Evolutionary conservation across 2,888 invertebrate genomes (phyloP), one percentile per base, ranked within the genome.

Genomic region (Eristalis tenax): DNA sequence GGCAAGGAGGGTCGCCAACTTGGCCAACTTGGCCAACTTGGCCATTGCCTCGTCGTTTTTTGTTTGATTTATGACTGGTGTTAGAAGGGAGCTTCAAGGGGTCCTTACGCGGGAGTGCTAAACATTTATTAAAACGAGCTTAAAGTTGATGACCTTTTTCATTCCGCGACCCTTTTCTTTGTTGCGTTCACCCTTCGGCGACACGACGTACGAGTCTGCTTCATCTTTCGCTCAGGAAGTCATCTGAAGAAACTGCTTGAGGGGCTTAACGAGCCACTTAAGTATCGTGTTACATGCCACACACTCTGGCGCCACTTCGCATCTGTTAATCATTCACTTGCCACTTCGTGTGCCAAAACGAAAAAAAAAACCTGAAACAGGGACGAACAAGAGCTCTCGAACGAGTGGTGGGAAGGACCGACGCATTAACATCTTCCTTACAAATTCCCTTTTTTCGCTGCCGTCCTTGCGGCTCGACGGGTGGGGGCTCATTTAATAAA

Each of bases 11-110:
- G 40, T 61, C 56, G 40, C 40, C 28, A 71, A 71, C 56, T 35
- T 68, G 50, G 50, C 50, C 50, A n/a, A 0, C 6, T 18, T n/a
- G 43, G 35, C 57, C 50, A 11, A 40, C n/a, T n/a, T 8, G 35
- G 38, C 8, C 3, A 0, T 38, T 13, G 11, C 8, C 8, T 38
- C 8, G 11, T 64, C 43, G 40, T 59, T 63, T 26, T 63, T 26
- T 56, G 57, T 68, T 57, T 87, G 87, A 87, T 83, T 87, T 83
- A 83, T 87, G 83, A 76, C 80, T 73, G 68, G 63, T 56, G 70
- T 68, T 76, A 85, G 80, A 32, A 32, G 40, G 35, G 28, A 59
- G 59, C 64, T 59, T 61, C 28, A 50, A 50, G 18, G 50, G 50
- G 50, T 18, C 50, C 18, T 18, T n/a, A 8, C 50, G 2, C 8